Base-by-base conservation (phyloP, 2,888 invertebrate species). In the Nomada fabriciana region DNA sequence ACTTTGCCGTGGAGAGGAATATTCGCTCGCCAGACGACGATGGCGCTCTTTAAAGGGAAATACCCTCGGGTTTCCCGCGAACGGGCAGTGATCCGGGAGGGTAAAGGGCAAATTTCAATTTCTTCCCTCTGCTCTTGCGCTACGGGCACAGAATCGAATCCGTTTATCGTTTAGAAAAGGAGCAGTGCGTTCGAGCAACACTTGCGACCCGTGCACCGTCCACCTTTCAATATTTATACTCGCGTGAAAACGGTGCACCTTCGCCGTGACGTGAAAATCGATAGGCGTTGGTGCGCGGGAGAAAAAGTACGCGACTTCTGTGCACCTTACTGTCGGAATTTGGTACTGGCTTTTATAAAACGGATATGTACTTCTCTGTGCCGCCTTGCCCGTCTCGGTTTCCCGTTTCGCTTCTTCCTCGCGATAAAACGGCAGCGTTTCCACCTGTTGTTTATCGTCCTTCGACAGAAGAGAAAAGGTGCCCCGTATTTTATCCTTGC, bases 381-480 rank as follows among this genome's bases (percentile, higher is more conserved):
- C 53, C 50, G 52, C 53, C 36, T 78, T 69, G 13, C 68, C 64
- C 47, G 53, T 60, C 59, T 52, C 63, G 15, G n/a, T 53, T 43
- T 15, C 11, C 13, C 60, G 29, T 36, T 23, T 36, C 69, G 13
- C 20, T 13, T 18, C 63, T 53, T 23, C 29, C 42, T 20, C 23
- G 42, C 23, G 52, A 59, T 52, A 52, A 80, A 63, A 76, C 76
- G 72, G 69, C 80, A 47, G 57, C 15, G 29, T 75, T 76, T 57
- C 80, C 82, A 82, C 82, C 82, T 82, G 82, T 82, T 82, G 82
- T 82, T 76, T 80, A 55, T 80, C 80, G 53, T 71, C 68, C 64
- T 64, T 63, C 64, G 57, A 50, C 57, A 52, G 43, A 61, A 10
- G 42, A 10, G 4, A 20, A 20, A 20, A 43, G 42, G 18, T 36